Conservation (phyloP, 1,140 invertebrate genomes). For the Mylabris phalerata region DNA sequence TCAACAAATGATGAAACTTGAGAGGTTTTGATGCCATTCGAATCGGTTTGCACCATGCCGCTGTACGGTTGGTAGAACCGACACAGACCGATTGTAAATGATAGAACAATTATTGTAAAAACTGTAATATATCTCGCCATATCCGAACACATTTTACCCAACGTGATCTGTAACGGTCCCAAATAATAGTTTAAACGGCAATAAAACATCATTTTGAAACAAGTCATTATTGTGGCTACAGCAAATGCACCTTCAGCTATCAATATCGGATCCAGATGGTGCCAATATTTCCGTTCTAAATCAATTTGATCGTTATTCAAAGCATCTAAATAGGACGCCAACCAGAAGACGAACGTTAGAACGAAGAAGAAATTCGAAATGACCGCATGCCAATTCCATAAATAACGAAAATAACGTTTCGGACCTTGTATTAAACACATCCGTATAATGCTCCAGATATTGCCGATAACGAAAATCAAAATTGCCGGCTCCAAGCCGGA, state of each 20-base stretch:
- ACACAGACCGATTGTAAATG: conserved; percentile 47
- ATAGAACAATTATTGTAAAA: conserved; percentile 48
- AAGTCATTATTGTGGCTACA: conserved; percentile 65
- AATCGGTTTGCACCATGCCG: conserved; percentile 52
- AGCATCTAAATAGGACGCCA: conserved; percentile 44
- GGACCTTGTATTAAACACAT: conserved; percentile 48
- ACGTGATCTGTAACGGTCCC: conserved; percentile 55
- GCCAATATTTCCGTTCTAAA: conserved; percentile 60
- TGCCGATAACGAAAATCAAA: conserved; percentile 43
- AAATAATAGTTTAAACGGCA: conserved; percentile 52
- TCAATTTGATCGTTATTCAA: conserved; percentile 41
- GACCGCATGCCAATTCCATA: conserved; percentile 50
- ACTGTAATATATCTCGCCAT: conserved; percentile 50
- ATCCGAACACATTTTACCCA: conserved; percentile 54
- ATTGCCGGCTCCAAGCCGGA: conserved; percentile 45
- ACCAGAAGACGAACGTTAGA: conserved; percentile 48
- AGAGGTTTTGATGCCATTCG: conserved; percentile 43
- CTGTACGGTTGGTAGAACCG: conserved; percentile 53
- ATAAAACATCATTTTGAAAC: conserved; percentile 49
- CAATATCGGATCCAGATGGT: conserved; percentile 60
- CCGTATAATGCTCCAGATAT: conserved; percentile 45
- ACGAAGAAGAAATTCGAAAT: conserved; percentile 44
- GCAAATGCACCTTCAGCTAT: conserved; percentile 67
- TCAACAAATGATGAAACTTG: conserved; percentile 50
- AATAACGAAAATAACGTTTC: conserved; percentile 43